These are phyloP conservation scores for Falco rusticolus DNA, from an alignment of 2,797 vertebrate genomes.

Conservation along the genomic window DNA sequence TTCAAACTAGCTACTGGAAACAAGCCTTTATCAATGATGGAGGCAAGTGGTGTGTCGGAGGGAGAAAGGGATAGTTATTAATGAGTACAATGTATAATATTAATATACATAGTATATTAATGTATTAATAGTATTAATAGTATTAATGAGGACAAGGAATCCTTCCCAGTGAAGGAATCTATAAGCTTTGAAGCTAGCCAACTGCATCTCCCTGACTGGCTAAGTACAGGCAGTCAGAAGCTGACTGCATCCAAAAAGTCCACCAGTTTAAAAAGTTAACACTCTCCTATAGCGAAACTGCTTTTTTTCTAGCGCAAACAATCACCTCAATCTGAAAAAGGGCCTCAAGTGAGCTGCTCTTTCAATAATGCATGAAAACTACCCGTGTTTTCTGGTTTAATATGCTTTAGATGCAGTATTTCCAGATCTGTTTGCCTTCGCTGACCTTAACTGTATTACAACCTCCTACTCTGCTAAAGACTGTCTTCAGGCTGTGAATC, in stretches of 20 bases:
- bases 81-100: too few species aligned
- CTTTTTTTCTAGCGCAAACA: neutral
- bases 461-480: neutral
- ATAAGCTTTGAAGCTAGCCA: neutral
- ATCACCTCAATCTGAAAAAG: neutral
- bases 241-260: neutral
- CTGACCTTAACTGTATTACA: neutral
- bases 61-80: neutral
- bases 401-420: neutral
- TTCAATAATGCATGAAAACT: neutral
- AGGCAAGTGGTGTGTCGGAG: neutral
- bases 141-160: neutral
- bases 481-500: neutral
- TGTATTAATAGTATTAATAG: too few species aligned
- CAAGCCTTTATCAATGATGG: neutral
- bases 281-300: neutral
- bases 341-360: neutral
- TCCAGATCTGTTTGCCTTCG: neutral
- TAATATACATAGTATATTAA: too few species aligned
- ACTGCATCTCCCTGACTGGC: neutral
- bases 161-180: neutral
- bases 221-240: neutral
- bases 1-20: neutral
- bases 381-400: neutral
- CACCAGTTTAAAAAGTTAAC: rapidly evolving